Conservation (phyloP, 2,888 invertebrate species). For the Stratiomys singularior region DNA sequence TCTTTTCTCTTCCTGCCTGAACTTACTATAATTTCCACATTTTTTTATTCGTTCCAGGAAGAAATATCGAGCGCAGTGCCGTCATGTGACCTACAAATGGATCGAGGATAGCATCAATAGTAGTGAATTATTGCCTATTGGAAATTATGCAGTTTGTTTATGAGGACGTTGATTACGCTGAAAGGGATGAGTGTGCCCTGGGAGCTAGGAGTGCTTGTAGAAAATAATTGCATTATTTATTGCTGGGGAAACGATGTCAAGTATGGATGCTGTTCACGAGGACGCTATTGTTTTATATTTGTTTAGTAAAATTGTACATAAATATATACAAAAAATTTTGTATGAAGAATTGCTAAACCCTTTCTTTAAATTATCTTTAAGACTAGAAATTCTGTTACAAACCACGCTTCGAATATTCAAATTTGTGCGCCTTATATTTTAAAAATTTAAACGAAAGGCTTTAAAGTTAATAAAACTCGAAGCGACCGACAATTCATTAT, state of each 20-base stretch:
- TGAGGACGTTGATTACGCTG: slow-evolving; percentile 9
- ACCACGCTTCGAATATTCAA: too few species aligned
- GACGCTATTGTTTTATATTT: neutral
- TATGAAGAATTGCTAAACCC: too few species aligned
- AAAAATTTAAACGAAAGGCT: too few species aligned
- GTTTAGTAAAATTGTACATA: neutral
- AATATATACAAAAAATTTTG: neutral
- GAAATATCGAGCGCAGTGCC: slow-evolving; percentile 57
- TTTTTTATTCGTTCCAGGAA: slow-evolving; percentile 53
- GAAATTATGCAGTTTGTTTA: slow-evolving; percentile 49
- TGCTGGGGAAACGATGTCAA: neutral
- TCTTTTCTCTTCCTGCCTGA: neutral
- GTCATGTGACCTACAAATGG: slow-evolving; percentile 60
- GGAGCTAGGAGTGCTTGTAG: neutral
- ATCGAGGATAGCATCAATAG: slow-evolving; percentile 57
- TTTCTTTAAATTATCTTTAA: too few species aligned
- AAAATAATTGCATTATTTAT: slow-evolving; percentile 11
- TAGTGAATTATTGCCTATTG: slow-evolving; percentile 50
- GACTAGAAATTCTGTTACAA: too few species aligned
- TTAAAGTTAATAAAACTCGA: too few species aligned
- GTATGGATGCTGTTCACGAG: neutral
- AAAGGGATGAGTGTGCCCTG: neutral
- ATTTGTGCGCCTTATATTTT: too few species aligned
- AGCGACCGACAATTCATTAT: too few species aligned
- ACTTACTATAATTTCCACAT: neutral